Base-by-base conservation (phyloP, 1,140 invertebrate genomes). In the Battus philenor region DNA sequence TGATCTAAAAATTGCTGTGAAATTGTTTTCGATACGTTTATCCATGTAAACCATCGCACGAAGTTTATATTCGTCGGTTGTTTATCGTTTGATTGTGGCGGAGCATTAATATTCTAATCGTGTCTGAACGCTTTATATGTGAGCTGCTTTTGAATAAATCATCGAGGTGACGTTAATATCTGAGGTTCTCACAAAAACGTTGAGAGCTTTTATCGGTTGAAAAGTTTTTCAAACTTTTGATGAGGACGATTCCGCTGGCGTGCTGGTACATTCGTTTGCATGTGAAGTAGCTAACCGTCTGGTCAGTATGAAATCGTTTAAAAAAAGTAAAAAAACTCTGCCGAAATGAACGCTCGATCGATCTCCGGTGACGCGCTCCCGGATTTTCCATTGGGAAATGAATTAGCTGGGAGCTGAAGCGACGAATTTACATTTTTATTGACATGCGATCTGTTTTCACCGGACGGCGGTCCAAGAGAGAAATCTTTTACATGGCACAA, bases 371-470 rank as follows among this genome's bases (percentile, higher is more conserved):
- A 72, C 73, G 62, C 62, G 68, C 65, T 70, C 50, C 61, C 65
- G 68, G 76, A 78, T 80, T 80, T 81, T 79, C 79, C 75, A 81
- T 67, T 67, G 76, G 76, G 69, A 75, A 82, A 84, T 82, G 78
- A 84, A 84, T 84, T 84, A 84, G 80, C 76, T 63, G 68, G 64
- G 69, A 80, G 70, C 72, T 71, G 73, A 71, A 72, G 69, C 60
- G 66, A 50, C 54, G 70, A 81, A 84, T 84, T 84, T 84, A 84
- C 80, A 84, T 84, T 84, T 84, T 84, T 84, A 84, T 84, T 84
- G 77, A 84, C 77, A 81, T 76, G 57, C 75, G 69, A 77, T 80
- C 76, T 80, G 77, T 83, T 83, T 74, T 67, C 75, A 69, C 58
- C 63, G 70, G 73, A 79, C 71, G 67, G 63, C 72, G 65, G 72